Evolutionary conservation across 2,797 vertebrate species (phyloP), one percentile per base, ranked within the genome.

Genomic region (Myotis findleyi): DNA sequence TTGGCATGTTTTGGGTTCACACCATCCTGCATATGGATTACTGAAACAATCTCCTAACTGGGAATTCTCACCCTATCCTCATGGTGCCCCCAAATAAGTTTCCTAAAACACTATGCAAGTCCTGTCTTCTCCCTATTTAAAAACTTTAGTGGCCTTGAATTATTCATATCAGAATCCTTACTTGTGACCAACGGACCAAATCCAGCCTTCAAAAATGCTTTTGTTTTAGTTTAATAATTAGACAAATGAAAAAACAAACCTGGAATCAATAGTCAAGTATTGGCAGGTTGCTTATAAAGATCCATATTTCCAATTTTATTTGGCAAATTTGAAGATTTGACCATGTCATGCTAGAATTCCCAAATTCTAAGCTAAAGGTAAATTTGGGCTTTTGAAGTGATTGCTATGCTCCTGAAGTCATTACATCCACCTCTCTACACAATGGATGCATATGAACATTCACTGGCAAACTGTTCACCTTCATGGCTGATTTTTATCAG

Each of bases 191-290:
- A 27, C 2, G 73, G 73, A 73, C 6, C 10, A 87, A 76, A 90
- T 47, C 3, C 6, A 87, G 20, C 41, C 53, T 59, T 2, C 6
- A 53, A 6, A 75, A 76, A 41, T 76, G 14, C 51, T 47, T 47
- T 47, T 21, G 84, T 79, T 53, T 75, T 62, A 30, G 33, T 23
- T 87, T 44, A 72, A 79, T 36, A 73, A 85, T 73, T 59, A 71
- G 85, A 91, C 44, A 73, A 38, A 55, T 47, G 30, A 53, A 72
- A 13, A 41, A 62, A 44, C 62, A 68, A 87, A 57, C 1, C 51
- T 75, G 10, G 2, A 72, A 41, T 53, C 8, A 23, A 27, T 49
- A 89, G 91, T 89, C 20, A 91, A 93, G 83, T 87, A 75, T 33
- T 94, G 11, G 11, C 10, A 81, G 5, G 7, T 23, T 90, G 23